A percentile compares a stretch with the other conserved stretches of the same genome.
Evolutionary conservation across 1,140 invertebrate genomes (phyloP).

Genomic region (Diabrotica virgifera): DNA sequence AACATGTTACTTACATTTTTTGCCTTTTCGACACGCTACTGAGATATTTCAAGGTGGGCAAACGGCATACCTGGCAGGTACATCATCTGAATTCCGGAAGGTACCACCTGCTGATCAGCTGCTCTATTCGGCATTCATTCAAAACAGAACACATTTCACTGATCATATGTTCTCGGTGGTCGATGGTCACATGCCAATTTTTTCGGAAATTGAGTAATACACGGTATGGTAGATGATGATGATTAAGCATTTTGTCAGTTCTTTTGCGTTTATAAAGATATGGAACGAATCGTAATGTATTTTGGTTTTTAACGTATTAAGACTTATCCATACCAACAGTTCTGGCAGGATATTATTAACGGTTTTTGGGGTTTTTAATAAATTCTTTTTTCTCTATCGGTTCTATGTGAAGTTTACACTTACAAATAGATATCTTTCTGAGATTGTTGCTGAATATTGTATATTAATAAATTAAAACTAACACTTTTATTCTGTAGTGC

Average conservation of each 20-base stretch:
- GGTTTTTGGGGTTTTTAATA: neutral
- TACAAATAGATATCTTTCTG: too few relatives aligned
- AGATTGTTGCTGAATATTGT: too few relatives aligned
- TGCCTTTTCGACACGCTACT: neutral
- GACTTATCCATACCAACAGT: neutral
- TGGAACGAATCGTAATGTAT: neutral
- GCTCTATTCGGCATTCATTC: neutral
- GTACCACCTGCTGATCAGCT: constrained; percentile 10
- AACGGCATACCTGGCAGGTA: constrained; percentile 10
- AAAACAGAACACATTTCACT: neutral
- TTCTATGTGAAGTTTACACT: too few relatives aligned
- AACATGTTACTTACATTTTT: too few relatives aligned
- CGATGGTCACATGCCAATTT: neutral
- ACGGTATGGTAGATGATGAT: neutral
- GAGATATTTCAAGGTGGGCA: constrained; percentile 4
- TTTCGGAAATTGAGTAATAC: constrained; percentile 9
- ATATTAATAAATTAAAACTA: too few relatives aligned
- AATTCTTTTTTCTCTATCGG: too few relatives aligned
- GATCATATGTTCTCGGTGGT: neutral
- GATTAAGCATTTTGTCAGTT: neutral
- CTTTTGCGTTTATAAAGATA: neutral
- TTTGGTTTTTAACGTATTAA: neutral
- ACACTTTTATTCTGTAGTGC: too few relatives aligned
- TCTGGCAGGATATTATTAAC: neutral
- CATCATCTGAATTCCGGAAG: neutral